Base-by-base conservation (phyloP, 2,888 invertebrate genomes). In the Adelognathus sp. region DNA sequence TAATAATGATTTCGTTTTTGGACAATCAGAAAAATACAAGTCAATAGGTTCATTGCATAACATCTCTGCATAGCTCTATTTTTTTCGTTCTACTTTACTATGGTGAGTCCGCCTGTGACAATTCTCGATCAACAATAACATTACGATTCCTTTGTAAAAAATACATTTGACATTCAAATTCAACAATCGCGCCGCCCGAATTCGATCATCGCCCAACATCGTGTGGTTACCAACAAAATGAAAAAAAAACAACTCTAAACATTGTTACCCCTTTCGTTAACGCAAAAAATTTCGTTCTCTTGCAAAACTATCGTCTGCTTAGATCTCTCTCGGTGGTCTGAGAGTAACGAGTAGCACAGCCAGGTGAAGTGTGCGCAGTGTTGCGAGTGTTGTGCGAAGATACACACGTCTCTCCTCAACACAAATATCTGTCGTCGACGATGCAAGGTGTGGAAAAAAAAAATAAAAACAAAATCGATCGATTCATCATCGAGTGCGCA, bases 371-470 rank as follows among this genome's bases (percentile, higher is more conserved):
- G 72, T n/a, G n/a, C n/a, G n/a, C 72, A 56, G 63, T 73, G 70
- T 71, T n/a, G n/a, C n/a, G n/a, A n/a, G n/a, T n/a, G 46, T 64
- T 73, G 72, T 73, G 56, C 64, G 56, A 72, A 63, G 29, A 63
- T 61, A 36, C n/a, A 39, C 27, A 66, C 61, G 44, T 77, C 39
- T 14, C 39, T 66, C 31, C n/a, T 14, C 24, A 69, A 69, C 50
- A 58, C 46, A 21, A 39, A 63, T 64, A 18, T 36, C 52, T 52
- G 27, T 74, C 78, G 60, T 75, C 79, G 66, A 79, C 50, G 39
- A 74, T 71, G 56, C 76, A 82, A 79, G 82, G 82, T 82, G 82
- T 52, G 82, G 75, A 75, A 29, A 41, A 56, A 33, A 21, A 61
- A 9, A 76, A 70, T 72, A 29, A 41, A 56, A 33, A 21, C 54